Base-by-base conservation (phyloP, 2,113 vertebrate genomes). In the Elgaria multicarinata region DNA sequence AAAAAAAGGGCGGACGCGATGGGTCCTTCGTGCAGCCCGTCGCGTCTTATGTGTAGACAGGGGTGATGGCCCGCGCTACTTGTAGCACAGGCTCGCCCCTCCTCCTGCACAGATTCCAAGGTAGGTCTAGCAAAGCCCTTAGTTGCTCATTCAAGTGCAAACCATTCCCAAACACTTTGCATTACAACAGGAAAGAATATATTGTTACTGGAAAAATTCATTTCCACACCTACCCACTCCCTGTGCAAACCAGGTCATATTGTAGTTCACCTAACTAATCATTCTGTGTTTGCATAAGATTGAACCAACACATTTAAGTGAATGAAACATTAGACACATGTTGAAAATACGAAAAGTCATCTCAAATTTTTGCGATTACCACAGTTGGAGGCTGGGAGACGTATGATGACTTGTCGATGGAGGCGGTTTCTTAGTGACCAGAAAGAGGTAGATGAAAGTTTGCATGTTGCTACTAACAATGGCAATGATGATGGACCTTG, bases 261-360 rank as follows among this genome's bases (percentile, higher is more conserved):
- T 22, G 7, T 31, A 46, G 46, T 46, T 44, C 24, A 64, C n/a
- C 39, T 9, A n/a, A 85, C 10, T 9, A 39, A 33, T 16, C 33
- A 8, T 3, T 46, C 31, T 0, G 4, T 67, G 78, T 42, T 0
- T 0, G 71, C 0, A 4, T 24, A 87, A 31, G 44, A 26, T 24
- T 72, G 72, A 91, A 66, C 75, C 58, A 44, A 64, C 31, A 2
- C 50, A 26, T 4, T 71, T n/a, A 46, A 53, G 28, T 71, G 10
- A 58, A 50, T 36, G 28, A 8, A 9, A n/a, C 39, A 64, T 64
- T 33, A 33, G 14, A 42, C n/a, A 44, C 7, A 75, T 75, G 75
- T 1, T 42, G n/a, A 86, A 58, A 28, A 13, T 36, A 62, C 44
- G 24, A 74, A 42, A 44, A 44, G 72, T 76, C 33, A 58, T 64